phyloP scores from a whole-genome alignment of 30 jellyfish, hydroid and myxozoan genomes.

The Aurelia aurita region DNA sequence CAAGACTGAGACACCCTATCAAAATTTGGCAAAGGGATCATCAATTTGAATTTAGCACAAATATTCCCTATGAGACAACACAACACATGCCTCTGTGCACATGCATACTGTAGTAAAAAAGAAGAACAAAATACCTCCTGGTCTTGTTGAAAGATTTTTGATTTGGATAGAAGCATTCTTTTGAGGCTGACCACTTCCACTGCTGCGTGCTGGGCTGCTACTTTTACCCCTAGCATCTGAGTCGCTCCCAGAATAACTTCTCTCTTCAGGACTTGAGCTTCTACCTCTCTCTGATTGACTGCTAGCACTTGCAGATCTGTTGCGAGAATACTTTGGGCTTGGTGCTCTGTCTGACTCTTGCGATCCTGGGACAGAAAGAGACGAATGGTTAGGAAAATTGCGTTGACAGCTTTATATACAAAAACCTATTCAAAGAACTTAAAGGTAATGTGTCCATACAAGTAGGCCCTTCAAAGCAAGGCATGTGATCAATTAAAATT shows the following conservation, averaged over 20 bases:
- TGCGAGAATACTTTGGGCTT: slow-evolving; percentile 65
- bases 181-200: slow-evolving; percentile 59
- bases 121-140: slow-evolving; percentile 70
- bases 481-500: no score
- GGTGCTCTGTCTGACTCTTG: slow-evolving; percentile 69
- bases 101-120: no score
- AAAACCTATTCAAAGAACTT: no score
- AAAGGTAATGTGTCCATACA: no score
- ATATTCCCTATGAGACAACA: no score
- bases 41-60: no score
- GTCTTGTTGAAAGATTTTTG: slow-evolving; percentile 77
- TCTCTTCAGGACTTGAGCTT: slow-evolving; percentile 77
- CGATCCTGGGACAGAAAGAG: slow-evolving; percentile 21
- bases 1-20: no score
- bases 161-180: slow-evolving; percentile 75
- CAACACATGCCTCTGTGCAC: no score
- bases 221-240: slow-evolving; percentile 80
- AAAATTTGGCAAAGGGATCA: no score
- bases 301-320: slow-evolving; percentile 68
- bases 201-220: slow-evolving; percentile 74
- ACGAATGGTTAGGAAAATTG: neutral
- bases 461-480: no score
- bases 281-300: slow-evolving; percentile 85
- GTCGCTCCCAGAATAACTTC: slow-evolving; percentile 85
- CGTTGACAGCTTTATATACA: neutral